These are phyloP conservation scores for Orientallactaga sibirica DNA, from an alignment of 2,797 vertebrate species.

Conservation along the genomic window DNA sequence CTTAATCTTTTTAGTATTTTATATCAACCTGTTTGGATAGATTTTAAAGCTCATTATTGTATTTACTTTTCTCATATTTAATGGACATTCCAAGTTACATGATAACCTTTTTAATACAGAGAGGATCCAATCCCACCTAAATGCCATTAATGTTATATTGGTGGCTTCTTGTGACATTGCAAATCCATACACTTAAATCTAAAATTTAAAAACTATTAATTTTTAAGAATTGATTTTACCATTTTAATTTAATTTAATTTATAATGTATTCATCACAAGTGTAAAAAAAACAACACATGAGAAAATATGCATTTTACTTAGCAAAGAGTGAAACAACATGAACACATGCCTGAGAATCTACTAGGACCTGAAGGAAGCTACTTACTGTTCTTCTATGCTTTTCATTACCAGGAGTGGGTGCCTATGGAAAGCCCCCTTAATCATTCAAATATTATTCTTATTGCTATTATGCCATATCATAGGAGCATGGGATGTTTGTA, in stretches of 20 bases:
- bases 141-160: conserved; percentile 23
- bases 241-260: conserved; percentile 65
- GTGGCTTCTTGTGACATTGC: neutral
- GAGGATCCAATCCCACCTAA: neutral
- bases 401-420: neutral
- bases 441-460: conserved; percentile 31
- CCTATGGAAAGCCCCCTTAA: neutral
- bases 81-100: neutral
- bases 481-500: neutral
- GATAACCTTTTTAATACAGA: neutral
- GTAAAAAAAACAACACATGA: neutral
- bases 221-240: conserved; percentile 18
- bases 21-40: conserved; percentile 46
- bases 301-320: neutral
- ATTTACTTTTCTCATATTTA: conserved; percentile 43
- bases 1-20: conserved; percentile 65
- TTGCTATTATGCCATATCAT: neutral
- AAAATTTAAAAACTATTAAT: conserved; percentile 42
- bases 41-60: conserved; percentile 69
- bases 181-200: neutral
- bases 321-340: neutral
- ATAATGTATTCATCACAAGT: neutral
- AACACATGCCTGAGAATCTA: neutral
- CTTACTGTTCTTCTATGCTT: neutral
- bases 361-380: neutral